Percentiles rank a stretch among this genome's conserved stretches.
phyloP scores from a whole-genome alignment of 1,140 invertebrate species.

The Drosophila cardini region DNA sequence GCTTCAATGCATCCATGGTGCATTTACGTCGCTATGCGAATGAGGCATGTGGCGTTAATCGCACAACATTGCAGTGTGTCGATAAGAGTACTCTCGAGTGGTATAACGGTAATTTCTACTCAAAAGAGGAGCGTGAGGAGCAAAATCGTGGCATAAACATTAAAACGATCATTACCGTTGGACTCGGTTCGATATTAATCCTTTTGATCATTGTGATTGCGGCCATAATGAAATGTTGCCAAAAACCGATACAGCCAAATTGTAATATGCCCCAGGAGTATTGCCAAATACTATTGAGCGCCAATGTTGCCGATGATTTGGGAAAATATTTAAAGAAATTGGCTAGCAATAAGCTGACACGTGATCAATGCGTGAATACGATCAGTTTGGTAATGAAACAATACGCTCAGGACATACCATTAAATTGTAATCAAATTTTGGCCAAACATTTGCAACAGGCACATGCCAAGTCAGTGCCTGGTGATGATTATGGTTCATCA shows the following conservation, averaged over 20 bases:
- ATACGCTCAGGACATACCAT: neutral
- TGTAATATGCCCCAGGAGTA: neutral
- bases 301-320: neutral
- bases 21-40: conserved; percentile 58
- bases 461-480: conserved; percentile 7
- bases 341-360: conserved; percentile 19
- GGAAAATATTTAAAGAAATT: conserved; percentile 8
- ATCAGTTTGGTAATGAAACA: neutral
- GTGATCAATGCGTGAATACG: neutral
- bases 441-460: conserved; percentile 49
- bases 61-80: conserved; percentile 51
- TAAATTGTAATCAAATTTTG: conserved; percentile 46
- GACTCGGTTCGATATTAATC: neutral
- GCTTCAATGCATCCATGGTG: conserved; percentile 68
- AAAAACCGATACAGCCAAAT: neutral
- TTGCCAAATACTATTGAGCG: neutral
- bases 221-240: neutral
- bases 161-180: neutral
- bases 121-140: conserved; percentile 44
- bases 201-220: neutral
- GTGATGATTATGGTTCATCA: neutral
- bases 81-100: conserved; percentile 40
- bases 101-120: conserved; percentile 46
- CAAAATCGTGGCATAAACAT: neutral
- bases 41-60: conserved; percentile 66